These are phyloP conservation scores for Drosophila monieri DNA, from an alignment of 2,888 invertebrate genomes.

Conservation along the genomic window DNA sequence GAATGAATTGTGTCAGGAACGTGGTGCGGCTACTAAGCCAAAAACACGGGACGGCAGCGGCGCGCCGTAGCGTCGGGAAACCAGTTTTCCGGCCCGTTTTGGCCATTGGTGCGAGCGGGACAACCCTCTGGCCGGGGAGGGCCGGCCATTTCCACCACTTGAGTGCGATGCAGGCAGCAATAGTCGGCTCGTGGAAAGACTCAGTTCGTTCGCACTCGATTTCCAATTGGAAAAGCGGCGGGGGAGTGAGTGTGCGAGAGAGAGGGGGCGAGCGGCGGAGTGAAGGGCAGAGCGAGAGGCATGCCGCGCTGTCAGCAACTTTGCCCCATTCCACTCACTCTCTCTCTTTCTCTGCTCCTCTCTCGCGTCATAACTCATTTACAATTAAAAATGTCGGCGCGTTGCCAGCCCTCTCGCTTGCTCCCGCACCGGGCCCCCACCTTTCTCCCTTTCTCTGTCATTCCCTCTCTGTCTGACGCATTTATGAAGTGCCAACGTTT, in stretches of 20 bases:
- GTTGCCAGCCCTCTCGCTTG: constrained; percentile 46
- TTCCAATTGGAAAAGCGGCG: constrained; percentile 67
- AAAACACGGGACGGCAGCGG: constrained; percentile 22
- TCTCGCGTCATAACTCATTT: constrained; percentile 79
- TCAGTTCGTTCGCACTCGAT: constrained; percentile 38
- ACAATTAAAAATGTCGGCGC: constrained; percentile 84
- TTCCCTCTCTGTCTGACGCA: constrained; percentile 51
- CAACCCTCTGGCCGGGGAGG: not conserved
- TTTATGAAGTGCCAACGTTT: constrained; percentile 83
- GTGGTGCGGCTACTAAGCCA: constrained; percentile 68
- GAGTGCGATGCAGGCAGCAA: constrained; percentile 49
- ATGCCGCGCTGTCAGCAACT: constrained; percentile 55
- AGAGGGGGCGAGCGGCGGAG: constrained; percentile 47
- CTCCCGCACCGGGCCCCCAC: not conserved
- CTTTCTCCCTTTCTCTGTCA: not conserved
- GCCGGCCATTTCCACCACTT: not conserved
- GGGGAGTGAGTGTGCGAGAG: constrained; percentile 48
- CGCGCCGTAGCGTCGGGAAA: constrained; percentile 53
- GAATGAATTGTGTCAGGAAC: constrained; percentile 83
- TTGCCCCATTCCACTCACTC: constrained; percentile 17
- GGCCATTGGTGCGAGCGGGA: constrained; percentile 44
- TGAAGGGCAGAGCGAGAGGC: constrained; percentile 46
- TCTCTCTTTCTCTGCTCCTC: constrained; percentile 29
- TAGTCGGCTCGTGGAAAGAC: constrained; percentile 54
- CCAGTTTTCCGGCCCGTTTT: constrained; percentile 63